phyloP scores from a whole-genome alignment of 2,113 vertebrate genomes.

The Dicaeum eximium region DNA sequence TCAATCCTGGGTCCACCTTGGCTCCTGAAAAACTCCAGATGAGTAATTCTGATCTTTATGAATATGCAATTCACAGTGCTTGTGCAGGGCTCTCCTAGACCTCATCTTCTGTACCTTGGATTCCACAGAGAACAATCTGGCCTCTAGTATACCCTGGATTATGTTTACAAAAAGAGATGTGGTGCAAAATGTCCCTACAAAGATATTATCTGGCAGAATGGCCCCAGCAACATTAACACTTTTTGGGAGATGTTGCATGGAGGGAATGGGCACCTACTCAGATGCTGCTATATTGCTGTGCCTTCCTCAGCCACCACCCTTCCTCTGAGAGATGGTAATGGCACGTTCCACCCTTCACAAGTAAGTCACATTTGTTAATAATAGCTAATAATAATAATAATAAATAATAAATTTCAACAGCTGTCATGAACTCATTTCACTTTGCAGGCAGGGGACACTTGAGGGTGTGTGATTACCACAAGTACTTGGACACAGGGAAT shows the following conservation, averaged over 20 bases:
- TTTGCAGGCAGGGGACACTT: background rate
- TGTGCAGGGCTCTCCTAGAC: background rate
- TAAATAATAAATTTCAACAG: background rate
- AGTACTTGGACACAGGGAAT: background rate
- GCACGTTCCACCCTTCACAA: background rate
- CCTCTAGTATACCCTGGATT: background rate
- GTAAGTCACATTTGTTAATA: background rate
- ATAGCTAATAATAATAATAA: background rate
- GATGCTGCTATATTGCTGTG: background rate
- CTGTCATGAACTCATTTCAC: background rate
- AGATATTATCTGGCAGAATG: background rate
- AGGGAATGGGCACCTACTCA: background rate
- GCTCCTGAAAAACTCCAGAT: accelerated
- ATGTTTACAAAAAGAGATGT: accelerated
- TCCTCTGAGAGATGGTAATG: background rate
- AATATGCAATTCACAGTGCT: background rate
- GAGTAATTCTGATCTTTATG: background rate
- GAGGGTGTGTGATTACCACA: background rate
- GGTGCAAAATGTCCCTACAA: background rate
- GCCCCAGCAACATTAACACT: accelerated
- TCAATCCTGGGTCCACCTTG: background rate
- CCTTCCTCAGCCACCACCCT: background rate
- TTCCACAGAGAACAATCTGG: background rate
- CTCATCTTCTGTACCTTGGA: background rate
- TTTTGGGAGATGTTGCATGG: background rate